Conservation (phyloP, 1,140 invertebrate species). For the Lepidurus couesii region DNA sequence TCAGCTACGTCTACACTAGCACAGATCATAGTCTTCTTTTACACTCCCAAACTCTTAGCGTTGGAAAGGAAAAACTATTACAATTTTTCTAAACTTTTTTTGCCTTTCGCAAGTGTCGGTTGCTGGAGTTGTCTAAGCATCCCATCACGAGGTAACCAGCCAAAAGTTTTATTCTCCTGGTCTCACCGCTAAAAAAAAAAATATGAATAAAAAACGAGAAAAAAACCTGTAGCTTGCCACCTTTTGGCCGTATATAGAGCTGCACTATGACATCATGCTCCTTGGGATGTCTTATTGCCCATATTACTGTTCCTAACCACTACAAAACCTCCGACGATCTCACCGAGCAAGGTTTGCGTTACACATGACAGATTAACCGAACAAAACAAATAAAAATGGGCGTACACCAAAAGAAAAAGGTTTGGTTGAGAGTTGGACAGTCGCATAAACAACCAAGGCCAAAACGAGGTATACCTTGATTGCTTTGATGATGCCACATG, state of each 20-base stretch:
- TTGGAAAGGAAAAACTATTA: neutral
- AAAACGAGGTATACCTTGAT: slow-evolving; percentile 9
- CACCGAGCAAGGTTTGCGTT: neutral
- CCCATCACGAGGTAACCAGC: slow-evolving; percentile 1
- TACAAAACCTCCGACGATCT: neutral
- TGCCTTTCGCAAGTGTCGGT: neutral
- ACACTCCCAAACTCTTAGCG: neutral
- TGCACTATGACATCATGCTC: slow-evolving; percentile 21
- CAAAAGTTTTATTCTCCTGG: neutral
- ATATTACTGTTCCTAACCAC: neutral
- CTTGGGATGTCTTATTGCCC: slow-evolving; percentile 18
- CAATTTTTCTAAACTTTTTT: neutral
- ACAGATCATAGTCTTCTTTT: neutral
- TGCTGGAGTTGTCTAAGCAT: neutral
- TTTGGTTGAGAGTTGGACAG: slow-evolving; percentile 4
- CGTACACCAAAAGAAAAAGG: neutral
- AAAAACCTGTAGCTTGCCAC: slow-evolving; percentile 9
- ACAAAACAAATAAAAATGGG: slow-evolving; percentile 16
- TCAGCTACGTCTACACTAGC: slow-evolving; percentile 1
- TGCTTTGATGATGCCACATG: slow-evolving; percentile 11
- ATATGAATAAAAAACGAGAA: neutral
- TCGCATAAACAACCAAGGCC: slow-evolving; percentile 10
- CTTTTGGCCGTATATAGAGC: slow-evolving; percentile 18
- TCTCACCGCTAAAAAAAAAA: neutral
- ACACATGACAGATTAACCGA: neutral